A percentile compares a stretch with the other conserved stretches of the same genome.
phyloP scores from a whole-genome alignment of 1,140 invertebrate genomes.

The Wiebesia pumilae region DNA sequence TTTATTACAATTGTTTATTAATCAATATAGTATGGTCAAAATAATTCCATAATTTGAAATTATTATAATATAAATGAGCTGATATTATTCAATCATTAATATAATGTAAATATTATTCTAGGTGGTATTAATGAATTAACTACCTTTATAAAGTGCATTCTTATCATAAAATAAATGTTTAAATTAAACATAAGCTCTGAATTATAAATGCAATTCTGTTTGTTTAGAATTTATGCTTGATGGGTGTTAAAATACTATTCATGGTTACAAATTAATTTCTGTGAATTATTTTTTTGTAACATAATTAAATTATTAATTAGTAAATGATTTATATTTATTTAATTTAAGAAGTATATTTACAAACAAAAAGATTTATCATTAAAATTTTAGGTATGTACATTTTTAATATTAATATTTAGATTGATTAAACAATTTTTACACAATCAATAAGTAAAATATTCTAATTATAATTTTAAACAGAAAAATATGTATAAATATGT shows the following conservation, averaged over 20 bases:
- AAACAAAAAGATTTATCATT: constrained; percentile 34
- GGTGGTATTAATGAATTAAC: too few species aligned
- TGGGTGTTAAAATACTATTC: not conserved
- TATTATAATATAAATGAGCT: too few species aligned
- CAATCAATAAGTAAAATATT: constrained; percentile 10
- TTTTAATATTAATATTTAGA: constrained; percentile 24
- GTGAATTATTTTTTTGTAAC: not conserved
- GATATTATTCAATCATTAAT: too few species aligned
- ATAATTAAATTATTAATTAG: not conserved
- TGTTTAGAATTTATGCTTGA: not conserved
- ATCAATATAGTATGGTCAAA: too few species aligned
- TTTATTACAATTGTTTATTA: too few species aligned
- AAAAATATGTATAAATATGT: not conserved
- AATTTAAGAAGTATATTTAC: constrained; percentile 48
- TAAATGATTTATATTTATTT: not conserved
- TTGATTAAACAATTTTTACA: constrained; percentile 32
- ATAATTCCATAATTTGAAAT: too few species aligned
- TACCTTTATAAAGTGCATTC: not conserved
- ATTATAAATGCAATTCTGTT: not conserved
- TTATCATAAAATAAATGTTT: not conserved
- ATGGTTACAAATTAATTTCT: constrained; percentile 4
- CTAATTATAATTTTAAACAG: not conserved
- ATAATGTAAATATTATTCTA: too few species aligned
- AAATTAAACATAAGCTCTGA: not conserved
- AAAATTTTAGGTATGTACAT: constrained; percentile 39